Evolutionary conservation across 2,113 vertebrate genomes (phyloP).

Genomic region (Heterocephalus glaber): DNA sequence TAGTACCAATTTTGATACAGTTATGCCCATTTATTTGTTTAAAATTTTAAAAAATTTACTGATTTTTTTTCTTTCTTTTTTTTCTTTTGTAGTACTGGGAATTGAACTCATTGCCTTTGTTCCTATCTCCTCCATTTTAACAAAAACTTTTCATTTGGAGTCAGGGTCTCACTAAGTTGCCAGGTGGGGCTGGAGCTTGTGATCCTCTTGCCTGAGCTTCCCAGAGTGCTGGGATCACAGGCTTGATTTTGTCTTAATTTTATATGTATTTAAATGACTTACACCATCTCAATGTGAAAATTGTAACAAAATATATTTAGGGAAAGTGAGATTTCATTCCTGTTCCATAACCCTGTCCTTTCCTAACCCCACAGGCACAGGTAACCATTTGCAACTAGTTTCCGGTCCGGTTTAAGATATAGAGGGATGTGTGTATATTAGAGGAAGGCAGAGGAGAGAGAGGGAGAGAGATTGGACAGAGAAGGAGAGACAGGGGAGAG

Average conservation of each 20-base stretch:
- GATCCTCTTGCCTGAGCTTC: not conserved
- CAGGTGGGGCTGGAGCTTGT: not conserved
- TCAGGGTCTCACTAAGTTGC: not conserved
- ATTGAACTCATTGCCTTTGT: not conserved
- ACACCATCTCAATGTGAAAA: not conserved
- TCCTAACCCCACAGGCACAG: not conserved
- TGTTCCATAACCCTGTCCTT: not conserved
- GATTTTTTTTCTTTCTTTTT: not conserved
- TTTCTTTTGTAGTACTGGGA: not conserved
- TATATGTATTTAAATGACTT: not conserved
- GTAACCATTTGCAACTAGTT: not conserved
- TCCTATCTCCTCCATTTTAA: not conserved
- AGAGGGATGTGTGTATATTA: not conserved
- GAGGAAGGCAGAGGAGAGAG: not conserved
- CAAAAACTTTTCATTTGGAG: not conserved
- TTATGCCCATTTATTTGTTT: not conserved
- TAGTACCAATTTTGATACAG: not conserved
- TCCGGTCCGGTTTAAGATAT: not conserved
- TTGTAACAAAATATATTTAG: not conserved
- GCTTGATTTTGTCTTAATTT: not conserved
- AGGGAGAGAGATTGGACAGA: not conserved
- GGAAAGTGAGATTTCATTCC: not conserved
- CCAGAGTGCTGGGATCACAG: not conserved
- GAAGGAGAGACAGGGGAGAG: fast-evolving
- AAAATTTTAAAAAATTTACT: not conserved